Conservation (phyloP, 2,888 invertebrate genomes). For the Cacoxenus indagator region DNA sequence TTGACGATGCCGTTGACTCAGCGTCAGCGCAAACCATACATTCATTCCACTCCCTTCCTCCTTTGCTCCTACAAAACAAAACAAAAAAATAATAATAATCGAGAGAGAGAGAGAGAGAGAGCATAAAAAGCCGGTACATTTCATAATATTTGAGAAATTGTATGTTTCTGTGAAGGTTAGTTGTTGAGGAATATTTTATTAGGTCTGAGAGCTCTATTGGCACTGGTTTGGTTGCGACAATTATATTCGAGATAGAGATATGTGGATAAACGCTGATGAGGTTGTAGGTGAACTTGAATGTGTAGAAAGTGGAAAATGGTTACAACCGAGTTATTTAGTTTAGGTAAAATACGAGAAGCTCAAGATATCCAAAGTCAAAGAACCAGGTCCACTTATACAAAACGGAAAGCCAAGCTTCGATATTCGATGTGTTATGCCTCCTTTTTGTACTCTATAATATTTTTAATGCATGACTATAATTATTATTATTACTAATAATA, state of each 20-base stretch:
- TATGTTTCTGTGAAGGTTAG: conserved; percentile 12
- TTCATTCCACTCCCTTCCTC: too few relatives aligned
- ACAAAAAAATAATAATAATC: too few relatives aligned
- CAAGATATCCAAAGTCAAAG: too few relatives aligned
- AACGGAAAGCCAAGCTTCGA: too few relatives aligned
- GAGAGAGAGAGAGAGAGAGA: not conserved
- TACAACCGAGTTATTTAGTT: not conserved
- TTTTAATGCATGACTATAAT: too few relatives aligned
- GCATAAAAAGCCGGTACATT: conserved; percentile 41
- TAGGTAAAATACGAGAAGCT: not conserved
- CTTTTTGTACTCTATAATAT: too few relatives aligned
- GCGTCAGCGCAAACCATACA: not conserved
- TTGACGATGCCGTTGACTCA: not conserved
- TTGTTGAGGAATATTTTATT: not conserved
- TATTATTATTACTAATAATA: too few relatives aligned
- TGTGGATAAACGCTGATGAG: not conserved
- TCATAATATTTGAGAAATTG: conserved; percentile 31
- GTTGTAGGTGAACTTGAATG: not conserved
- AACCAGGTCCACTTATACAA: too few relatives aligned
- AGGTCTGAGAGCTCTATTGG: conserved; percentile 14
- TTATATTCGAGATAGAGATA: not conserved
- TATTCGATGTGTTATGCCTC: too few relatives aligned
- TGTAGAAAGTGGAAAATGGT: not conserved
- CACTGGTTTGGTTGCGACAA: conserved; percentile 19
- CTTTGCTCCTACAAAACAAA: too few relatives aligned